Evolutionary conservation across 1,140 invertebrate genomes (phyloP).

Genomic region (Zaprionus davidi): DNA sequence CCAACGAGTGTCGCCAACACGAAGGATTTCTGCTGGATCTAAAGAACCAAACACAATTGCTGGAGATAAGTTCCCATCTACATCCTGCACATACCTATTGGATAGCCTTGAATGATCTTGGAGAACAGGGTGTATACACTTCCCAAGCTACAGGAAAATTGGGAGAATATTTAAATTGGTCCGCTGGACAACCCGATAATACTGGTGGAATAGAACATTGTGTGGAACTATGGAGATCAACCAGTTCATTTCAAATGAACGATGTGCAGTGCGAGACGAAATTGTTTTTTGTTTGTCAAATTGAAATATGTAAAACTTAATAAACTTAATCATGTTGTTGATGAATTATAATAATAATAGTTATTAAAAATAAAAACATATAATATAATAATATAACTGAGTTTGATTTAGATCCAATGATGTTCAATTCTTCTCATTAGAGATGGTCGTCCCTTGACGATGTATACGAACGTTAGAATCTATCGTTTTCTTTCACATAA

Average conservation of each 20-base stretch:
- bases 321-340: not conserved
- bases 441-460: too few species aligned
- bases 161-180: constrained; percentile 37
- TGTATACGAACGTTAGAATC: too few species aligned
- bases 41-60: constrained; percentile 27
- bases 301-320: not conserved
- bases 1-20: constrained; percentile 41
- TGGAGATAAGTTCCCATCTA: constrained; percentile 9
- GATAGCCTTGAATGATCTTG: constrained; percentile 52
- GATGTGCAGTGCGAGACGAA: constrained; percentile 22
- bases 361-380: not conserved
- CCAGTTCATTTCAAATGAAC: constrained; percentile 46
- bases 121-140: constrained; percentile 27
- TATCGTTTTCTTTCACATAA: too few species aligned
- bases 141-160: constrained; percentile 39
- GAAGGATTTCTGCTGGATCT: constrained; percentile 26
- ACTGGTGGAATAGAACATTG: constrained; percentile 41
- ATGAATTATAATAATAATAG: not conserved
- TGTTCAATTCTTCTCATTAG: too few species aligned
- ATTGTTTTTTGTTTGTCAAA: constrained; percentile 35
- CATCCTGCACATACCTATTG: constrained; percentile 44
- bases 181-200: constrained; percentile 48
- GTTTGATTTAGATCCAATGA: not conserved
- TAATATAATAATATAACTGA: not conserved
- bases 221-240: constrained; percentile 36